Base-by-base conservation (phyloP, 1,140 invertebrate species). In the Drosophila micromelanica region DNA sequence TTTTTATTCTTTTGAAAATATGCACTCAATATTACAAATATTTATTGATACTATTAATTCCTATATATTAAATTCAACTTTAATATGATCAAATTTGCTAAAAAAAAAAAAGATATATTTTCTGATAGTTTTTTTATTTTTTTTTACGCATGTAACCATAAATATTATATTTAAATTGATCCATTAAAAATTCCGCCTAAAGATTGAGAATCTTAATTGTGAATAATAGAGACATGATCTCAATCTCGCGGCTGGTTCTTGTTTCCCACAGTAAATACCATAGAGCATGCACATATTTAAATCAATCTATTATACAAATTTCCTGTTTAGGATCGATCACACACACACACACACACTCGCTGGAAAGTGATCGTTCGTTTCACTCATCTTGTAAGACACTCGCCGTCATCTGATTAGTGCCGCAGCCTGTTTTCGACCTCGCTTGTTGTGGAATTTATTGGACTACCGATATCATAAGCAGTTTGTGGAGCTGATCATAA, bases 341-440 rank as follows among this genome's bases (percentile, higher is more conserved):
- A 51, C 27, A 35, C n/a, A 35, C 27, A 51, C 13, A 49, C 23
- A 30, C 4, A 17, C 20, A 27, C n/a, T 27, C 11, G 12, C 59
- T 23, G 42, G 46, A 37, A 60, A 54, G 23, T 52, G 23, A 71
- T 65, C 61, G 52, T 72, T 48, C 17, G 45, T 48, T 48, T 48
- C 40, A 43, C n/a, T 52, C 38, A 40, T 56, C 54, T 56, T 56
- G 54, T 56, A 56, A 60, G 11, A 60, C 15, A 60, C 13, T 17
- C 55, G n/a, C 23, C 55, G 56, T 20, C 42, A 30, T 45, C 43
- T 60, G 43, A 46, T 60, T 73, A 73, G 70, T 64, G 43, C 54
- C 63, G 40, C 59, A 74, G 72, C 72, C 72, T 74, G 72, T 74
- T 74, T 73, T 35, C 70, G 72, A 74, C 72, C 72, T 70, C 72